Evolutionary conservation across 2,113 vertebrate genomes (phyloP).

Genomic region (Hemicordylus capensis): DNA sequence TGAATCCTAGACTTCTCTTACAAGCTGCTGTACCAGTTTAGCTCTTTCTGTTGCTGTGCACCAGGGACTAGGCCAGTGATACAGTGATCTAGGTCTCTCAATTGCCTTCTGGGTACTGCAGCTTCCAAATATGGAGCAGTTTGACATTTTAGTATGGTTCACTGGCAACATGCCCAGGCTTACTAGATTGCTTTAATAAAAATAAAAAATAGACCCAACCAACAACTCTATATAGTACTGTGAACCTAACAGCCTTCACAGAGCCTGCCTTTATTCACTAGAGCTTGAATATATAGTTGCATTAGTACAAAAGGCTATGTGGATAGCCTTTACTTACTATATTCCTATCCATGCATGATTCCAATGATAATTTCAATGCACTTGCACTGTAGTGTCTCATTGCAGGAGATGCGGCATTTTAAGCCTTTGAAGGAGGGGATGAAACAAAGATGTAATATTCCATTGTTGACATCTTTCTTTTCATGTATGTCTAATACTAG

Average conservation of each 20-base stretch:
- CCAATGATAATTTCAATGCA: too few species aligned
- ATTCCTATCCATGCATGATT: too few species aligned
- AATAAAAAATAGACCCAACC: too few species aligned
- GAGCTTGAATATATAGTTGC: constrained; percentile 49
- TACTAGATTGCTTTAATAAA: background rate
- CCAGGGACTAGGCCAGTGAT: accelerated
- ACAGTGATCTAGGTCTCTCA: constrained; percentile 56
- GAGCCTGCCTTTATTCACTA: constrained; percentile 36
- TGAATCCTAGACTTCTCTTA: background rate
- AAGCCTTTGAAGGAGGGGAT: too few species aligned
- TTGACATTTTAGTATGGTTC: constrained; percentile 66
- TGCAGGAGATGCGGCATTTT: too few species aligned
- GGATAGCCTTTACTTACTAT: too few species aligned
- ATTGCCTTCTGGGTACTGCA: constrained; percentile 54
- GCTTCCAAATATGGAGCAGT: constrained; percentile 59
- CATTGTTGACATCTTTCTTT: too few species aligned
- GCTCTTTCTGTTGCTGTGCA: constrained; percentile 30
- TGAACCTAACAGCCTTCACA: constrained; percentile 51
- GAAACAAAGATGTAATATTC: too few species aligned
- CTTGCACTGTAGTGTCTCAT: too few species aligned
- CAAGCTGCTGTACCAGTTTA: constrained; percentile 1
- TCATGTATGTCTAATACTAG: too few species aligned
- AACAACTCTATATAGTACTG: constrained; percentile 15
- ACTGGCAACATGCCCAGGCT: constrained; percentile 38
- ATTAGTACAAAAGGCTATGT: too few species aligned